Percentiles rank a stretch among this genome's conserved stretches.
phyloP scores from a whole-genome alignment of 2,113 vertebrate species.

The Sclerurus mexicanus region DNA sequence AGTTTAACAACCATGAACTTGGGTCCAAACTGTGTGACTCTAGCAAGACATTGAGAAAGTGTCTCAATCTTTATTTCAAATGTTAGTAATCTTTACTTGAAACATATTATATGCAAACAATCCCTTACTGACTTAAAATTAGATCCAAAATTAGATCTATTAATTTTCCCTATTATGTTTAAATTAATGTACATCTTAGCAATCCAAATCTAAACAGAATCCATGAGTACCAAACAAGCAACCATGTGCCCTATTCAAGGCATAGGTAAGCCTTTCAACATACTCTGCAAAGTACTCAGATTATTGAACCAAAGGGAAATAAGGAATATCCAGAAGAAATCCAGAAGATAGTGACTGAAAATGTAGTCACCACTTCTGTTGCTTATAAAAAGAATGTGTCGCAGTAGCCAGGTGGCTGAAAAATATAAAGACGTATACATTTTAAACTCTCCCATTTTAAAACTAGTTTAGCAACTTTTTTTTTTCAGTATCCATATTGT shows the following conservation, averaged over 20 bases:
- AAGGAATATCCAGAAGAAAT: not conserved
- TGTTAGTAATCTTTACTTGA: not conserved
- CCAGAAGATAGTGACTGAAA: not conserved
- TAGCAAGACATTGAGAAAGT: not conserved
- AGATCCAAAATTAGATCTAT: not conserved
- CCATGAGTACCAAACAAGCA: not conserved
- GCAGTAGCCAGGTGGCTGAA: not conserved
- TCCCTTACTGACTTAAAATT: not conserved
- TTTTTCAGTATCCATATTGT: not conserved
- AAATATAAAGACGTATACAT: not conserved
- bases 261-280: not conserved
- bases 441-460: not conserved
- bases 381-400: not conserved
- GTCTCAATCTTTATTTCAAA: not conserved
- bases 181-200: not conserved
- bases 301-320: not conserved
- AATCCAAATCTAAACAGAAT: not conserved
- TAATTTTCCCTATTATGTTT: not conserved
- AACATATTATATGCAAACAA: not conserved
- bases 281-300: not conserved
- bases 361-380: not conserved
- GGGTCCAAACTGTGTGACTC: not conserved
- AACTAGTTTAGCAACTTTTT: constrained; percentile 18
- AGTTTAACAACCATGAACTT: not conserved
- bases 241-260: not conserved